Evolutionary conservation across 2,888 invertebrate genomes (phyloP), one percentile per base, ranked within the genome.

Genomic region (Leptura quadrifasciata): DNA sequence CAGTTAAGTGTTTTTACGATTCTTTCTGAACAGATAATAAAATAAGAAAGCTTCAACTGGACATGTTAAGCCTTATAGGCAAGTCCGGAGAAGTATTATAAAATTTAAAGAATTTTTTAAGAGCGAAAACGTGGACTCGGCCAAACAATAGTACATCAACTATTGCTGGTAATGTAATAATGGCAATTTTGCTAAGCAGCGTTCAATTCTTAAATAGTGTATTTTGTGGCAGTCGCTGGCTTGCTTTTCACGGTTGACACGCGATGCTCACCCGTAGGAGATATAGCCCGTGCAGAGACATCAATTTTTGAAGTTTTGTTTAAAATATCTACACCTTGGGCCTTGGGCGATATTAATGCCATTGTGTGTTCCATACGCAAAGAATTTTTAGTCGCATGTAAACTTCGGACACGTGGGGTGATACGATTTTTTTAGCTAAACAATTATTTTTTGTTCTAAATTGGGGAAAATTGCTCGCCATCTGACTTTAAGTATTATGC

Each of bases 241-340:
- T 61, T 58, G 52, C 18, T 69, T 55, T 70, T 74, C 18, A 58
- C 35, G n/a, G 55, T 63, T 57, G 52, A 64, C 76, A 76, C 76
- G 76, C 76, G 69, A 76, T 73, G 67, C 54, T 64, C 67, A 52
- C 76, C 76, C 76, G 65, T 70, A 70, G 73, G 76, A 58, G 76
- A 17, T 24, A 35, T 18, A 57, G 27, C 52, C 35, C 73, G 71
- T 70, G 64, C 61, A 69, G 57, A 65, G 39, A 73, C 72, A 73
- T 61, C 72, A 58, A 72, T 72, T 76, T 76, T 72, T 64, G 64
- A 58, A 76, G 64, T 76, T 70, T 73, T 69, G 69, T 70, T 73
- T 69, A 72, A 76, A 73, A 76, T 73, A 63, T 65, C 58, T 27
- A 27, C 18, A 52, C 76, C 76, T 52, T 58, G 64, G 76, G 76